Base-by-base conservation (phyloP, 2,113 vertebrate genomes). In the Silurus asotus region DNA sequence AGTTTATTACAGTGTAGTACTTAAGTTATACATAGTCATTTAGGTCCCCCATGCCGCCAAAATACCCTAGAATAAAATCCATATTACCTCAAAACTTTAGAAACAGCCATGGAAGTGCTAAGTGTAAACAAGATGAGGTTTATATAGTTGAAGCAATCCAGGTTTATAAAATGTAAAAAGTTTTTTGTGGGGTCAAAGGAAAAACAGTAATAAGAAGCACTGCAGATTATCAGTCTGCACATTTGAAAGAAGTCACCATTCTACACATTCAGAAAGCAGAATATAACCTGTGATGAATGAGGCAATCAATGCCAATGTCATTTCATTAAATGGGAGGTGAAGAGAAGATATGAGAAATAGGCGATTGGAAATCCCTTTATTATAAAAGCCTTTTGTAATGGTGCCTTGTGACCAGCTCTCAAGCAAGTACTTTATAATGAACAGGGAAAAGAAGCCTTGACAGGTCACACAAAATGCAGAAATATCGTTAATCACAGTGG, bases 301-400 rank as follows among this genome's bases (percentile, higher is more conserved):
- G 72, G 69, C 80, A 82, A 88, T 88, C 87, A 83, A 86, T 78
- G 64, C 37, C 28, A 61, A 13, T 88, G 87, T 88, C 84, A 86
- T 83, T 80, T 86, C 84, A 88, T 88, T 86, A 85, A 61, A 69
- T 45, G 6, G 25, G 58, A 53, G 28, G 82, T 86, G 82, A 37
- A 20, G 51, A 78, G 61, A 53, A 59, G 79, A 88, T n/a, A 72
- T 62, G 48, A 69, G 70, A 53, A 55, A 69, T 53, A 4, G 20
- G 77, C 28, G 58, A 56, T 77, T 25, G 28, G 69, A 61, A 85
- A 85, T 85, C 84, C 79, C 79, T 86, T 61, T 70, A 59, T 53
- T 70, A 77, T 59, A 82, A 82, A 78, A 28, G 45, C 20, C 70
- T 62, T 77, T 77, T 61, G 65, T 82, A 77, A 65, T 70, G 59